Percentiles rank a stretch among this genome's conserved stretches.
These are phyloP conservation scores for Dryobota labecula DNA, from an alignment of 2,888 invertebrate species.

Conservation along the genomic window DNA sequence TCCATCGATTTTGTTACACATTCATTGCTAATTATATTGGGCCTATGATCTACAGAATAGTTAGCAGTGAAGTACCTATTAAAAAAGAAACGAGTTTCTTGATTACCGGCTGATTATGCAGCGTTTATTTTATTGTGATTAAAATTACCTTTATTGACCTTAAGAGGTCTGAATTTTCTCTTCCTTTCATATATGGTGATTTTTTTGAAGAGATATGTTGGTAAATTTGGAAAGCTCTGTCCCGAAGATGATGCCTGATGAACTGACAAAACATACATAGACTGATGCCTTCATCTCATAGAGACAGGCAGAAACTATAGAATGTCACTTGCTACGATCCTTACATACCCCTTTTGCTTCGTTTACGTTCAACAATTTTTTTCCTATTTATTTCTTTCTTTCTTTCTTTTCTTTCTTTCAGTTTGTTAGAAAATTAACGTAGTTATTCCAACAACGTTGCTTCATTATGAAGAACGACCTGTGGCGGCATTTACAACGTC, in stretches of 20 bases:
- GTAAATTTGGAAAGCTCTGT: not conserved
- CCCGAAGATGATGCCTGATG: too few relatives aligned
- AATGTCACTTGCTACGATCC: not conserved
- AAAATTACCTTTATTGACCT: not conserved
- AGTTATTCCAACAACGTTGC: not conserved
- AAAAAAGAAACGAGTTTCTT: conserved; percentile 7
- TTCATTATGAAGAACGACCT: not conserved
- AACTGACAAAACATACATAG: not conserved
- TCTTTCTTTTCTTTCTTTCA: too few relatives aligned
- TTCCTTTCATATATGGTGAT: not conserved
- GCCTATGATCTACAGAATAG: conserved; percentile 1
- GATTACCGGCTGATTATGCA: conserved; percentile 16
- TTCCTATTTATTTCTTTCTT: too few relatives aligned
- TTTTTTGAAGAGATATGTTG: not conserved
- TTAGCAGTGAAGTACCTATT: conserved; percentile 18
- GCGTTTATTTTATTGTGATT: conserved; percentile 28
- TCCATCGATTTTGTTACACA: conserved; percentile 31
- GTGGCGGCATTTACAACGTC: too few relatives aligned
- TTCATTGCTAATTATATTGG: conserved; percentile 35
- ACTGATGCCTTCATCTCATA: not conserved
- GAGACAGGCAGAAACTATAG: too few relatives aligned
- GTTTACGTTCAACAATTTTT: not conserved
- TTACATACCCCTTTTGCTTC: not conserved
- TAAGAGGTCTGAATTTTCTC: not conserved
- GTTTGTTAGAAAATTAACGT: not conserved